Evolutionary conservation across 2,888 invertebrate species (phyloP).

Genomic region (Nesidiocoris tenuis): DNA sequence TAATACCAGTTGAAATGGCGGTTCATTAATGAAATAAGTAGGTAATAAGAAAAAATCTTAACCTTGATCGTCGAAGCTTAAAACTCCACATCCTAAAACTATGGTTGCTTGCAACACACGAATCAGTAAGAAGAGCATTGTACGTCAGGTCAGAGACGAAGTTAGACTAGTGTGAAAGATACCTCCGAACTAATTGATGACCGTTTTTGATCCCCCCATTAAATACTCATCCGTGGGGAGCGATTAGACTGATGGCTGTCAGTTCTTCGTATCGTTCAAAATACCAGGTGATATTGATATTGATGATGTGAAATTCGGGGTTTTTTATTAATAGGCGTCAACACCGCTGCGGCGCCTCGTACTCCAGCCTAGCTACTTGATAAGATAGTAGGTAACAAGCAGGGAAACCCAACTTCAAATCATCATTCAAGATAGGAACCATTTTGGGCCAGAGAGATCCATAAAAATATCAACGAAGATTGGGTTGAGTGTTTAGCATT

Average conservation of each 20-base stretch:
- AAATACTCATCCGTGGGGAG: background rate
- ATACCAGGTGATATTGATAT: too few relatives aligned
- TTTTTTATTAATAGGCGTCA: background rate
- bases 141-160: background rate
- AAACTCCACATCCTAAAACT: background rate
- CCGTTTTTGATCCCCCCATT: background rate
- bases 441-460: too few relatives aligned
- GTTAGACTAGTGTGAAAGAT: background rate
- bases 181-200: background rate
- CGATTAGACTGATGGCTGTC: background rate
- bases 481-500: too few relatives aligned
- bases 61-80: background rate
- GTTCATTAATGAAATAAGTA: too few relatives aligned
- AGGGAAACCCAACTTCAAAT: too few relatives aligned
- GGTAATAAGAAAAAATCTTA: too few relatives aligned
- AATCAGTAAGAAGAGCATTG: background rate
- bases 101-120: background rate
- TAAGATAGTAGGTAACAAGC: too few relatives aligned
- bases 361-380: too few relatives aligned
- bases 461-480: too few relatives aligned
- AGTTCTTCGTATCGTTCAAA: background rate
- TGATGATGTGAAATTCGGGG: background rate
- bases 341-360: too few relatives aligned
- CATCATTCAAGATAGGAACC: too few relatives aligned
- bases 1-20: too few relatives aligned